Evolutionary conservation across 1,140 invertebrate species (phyloP).

Genomic region (Lepidurus apus): DNA sequence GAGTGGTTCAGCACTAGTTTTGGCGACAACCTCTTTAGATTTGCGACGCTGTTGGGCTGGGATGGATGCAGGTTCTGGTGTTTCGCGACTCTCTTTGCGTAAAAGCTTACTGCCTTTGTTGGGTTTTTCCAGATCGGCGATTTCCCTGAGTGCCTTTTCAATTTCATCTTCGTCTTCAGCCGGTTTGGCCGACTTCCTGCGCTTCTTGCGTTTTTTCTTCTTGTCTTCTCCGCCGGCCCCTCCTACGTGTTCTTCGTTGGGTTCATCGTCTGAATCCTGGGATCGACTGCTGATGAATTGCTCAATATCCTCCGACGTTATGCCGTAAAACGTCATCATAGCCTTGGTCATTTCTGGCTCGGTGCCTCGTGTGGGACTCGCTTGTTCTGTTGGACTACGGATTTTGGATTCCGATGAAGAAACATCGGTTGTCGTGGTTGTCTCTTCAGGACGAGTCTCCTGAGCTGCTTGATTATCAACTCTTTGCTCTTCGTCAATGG

Average conservation of each 20-base stretch:
- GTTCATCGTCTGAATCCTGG: slow-evolving; percentile 29
- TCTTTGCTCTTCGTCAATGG: not conserved
- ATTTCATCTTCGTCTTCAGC: slow-evolving; percentile 51
- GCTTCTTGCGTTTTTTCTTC: slow-evolving; percentile 49
- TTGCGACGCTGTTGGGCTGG: not conserved
- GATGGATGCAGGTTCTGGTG: slow-evolving; percentile 28
- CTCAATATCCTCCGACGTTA: slow-evolving; percentile 42
- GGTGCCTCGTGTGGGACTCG: slow-evolving; percentile 32
- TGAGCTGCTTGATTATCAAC: not conserved
- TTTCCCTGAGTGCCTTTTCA: slow-evolving; percentile 55
- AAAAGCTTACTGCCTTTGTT: slow-evolving; percentile 35
- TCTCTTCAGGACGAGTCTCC: not conserved
- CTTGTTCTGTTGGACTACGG: not conserved
- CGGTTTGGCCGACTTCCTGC: slow-evolving; percentile 38
- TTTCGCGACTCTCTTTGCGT: slow-evolving; percentile 17
- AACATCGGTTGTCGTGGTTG: not conserved
- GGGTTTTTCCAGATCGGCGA: slow-evolving; percentile 50
- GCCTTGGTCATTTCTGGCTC: slow-evolving; percentile 35
- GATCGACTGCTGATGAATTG: slow-evolving; percentile 27
- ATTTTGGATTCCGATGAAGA: not conserved
- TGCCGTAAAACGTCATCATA: slow-evolving; percentile 44
- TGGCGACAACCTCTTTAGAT: slow-evolving; percentile 19
- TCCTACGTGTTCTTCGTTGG: slow-evolving; percentile 29
- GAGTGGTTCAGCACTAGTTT: not conserved
- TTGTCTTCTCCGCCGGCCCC: slow-evolving; percentile 38